phyloP scores from a whole-genome alignment of 2,797 vertebrate genomes.

The Champsocephalus esox region DNA sequence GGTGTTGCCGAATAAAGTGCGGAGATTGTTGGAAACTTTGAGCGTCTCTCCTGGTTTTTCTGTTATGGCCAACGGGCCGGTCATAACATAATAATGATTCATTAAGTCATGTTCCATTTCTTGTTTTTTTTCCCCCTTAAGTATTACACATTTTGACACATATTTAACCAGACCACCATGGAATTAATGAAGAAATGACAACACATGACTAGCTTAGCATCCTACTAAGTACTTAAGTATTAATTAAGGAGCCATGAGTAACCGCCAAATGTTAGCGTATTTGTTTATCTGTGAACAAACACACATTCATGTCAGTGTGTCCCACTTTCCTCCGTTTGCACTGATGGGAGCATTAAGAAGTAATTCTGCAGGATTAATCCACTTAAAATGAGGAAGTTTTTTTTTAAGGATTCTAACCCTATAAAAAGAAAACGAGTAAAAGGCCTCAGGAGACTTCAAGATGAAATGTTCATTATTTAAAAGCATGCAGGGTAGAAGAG shows the following conservation, averaged over 20 bases:
- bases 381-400: slow-evolving; percentile 54
- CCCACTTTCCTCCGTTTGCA: slow-evolving; percentile 61
- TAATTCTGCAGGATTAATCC: slow-evolving; percentile 68
- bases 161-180: slow-evolving; percentile 6
- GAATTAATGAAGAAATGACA: slow-evolving; percentile 38
- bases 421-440: slow-evolving; percentile 40
- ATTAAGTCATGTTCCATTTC: slow-evolving; percentile 15
- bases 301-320: slow-evolving; percentile 43
- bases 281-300: slow-evolving; percentile 56
- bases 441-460: slow-evolving; percentile 25
- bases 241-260: slow-evolving; percentile 52
- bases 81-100: not conserved
- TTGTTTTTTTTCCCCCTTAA: slow-evolving; percentile 4
- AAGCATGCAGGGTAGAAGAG: slow-evolving; percentile 14
- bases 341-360: slow-evolving; percentile 60
- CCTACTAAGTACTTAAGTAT: slow-evolving; percentile 51
- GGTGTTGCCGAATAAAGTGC: too few species aligned
- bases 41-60: too few species aligned
- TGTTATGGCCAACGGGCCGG: too few species aligned
- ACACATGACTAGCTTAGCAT: slow-evolving; percentile 49
- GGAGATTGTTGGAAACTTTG: too few species aligned
- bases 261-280: slow-evolving; percentile 44
- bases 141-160: slow-evolving; percentile 35
- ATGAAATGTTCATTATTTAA: slow-evolving; percentile 28
- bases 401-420: slow-evolving; percentile 56